Conservation (phyloP, 1,140 invertebrate genomes). For the Steinernema khuongi region DNA sequence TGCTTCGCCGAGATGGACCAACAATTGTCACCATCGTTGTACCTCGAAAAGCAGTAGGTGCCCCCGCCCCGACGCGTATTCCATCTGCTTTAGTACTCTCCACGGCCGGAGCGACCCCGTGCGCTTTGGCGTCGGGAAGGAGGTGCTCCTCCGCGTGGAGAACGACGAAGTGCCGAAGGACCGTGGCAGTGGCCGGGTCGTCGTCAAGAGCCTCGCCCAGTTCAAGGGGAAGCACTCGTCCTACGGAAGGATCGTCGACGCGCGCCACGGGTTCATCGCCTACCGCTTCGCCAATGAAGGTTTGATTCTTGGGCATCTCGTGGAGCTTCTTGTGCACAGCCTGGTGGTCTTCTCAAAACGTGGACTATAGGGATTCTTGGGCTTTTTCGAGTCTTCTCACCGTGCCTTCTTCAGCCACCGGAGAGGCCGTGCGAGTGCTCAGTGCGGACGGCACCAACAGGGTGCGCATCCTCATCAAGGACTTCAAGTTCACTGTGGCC, state of each 20-base stretch:
- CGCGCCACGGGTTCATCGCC: neutral
- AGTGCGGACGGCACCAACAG: neutral
- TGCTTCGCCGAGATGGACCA: constrained; percentile 12
- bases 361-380: too few relatives aligned
- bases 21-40: neutral
- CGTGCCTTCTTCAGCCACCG: too few relatives aligned
- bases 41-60: neutral
- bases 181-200: neutral
- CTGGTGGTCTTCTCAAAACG: too few relatives aligned
- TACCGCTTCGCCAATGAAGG: neutral
- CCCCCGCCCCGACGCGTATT: neutral
- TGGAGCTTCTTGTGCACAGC: too few relatives aligned
- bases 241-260: constrained; percentile 8
- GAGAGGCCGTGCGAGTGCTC: neutral
- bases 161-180: neutral
- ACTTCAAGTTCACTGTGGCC: neutral
- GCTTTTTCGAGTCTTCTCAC: too few relatives aligned
- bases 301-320: too few relatives aligned
- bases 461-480: neutral
- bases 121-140: neutral
- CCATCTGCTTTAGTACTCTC: neutral
- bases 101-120: neutral
- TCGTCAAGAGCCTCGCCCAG: neutral
- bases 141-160: neutral
- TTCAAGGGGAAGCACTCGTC: neutral